Evolutionary conservation across 2,888 invertebrate species (phyloP).

Genomic region (Hypena proboscidalis): DNA sequence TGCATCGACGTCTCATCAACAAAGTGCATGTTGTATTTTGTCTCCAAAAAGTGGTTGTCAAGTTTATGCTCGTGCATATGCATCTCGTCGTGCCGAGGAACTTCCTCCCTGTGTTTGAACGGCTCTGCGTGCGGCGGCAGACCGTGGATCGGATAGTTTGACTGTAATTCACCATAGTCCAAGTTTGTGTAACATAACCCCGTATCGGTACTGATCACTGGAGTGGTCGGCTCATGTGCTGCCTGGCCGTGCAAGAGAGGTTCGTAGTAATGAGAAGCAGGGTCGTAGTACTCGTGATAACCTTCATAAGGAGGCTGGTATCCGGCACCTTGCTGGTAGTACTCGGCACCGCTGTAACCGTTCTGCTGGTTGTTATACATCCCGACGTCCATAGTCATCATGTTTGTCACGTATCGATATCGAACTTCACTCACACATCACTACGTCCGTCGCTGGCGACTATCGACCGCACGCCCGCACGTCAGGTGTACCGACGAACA

Average conservation of each 20-base stretch:
- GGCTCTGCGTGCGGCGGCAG: constrained; percentile 83
- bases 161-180: constrained; percentile 88
- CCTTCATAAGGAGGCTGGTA: constrained; percentile 77
- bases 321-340: constrained; percentile 80
- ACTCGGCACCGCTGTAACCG: constrained; percentile 79
- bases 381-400: constrained; percentile 94
- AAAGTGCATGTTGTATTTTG: constrained; percentile 83
- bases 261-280: constrained; percentile 82
- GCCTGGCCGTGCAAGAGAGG: constrained; percentile 75
- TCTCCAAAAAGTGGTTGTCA: constrained; percentile 80
- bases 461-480: constrained; percentile 72
- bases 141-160: constrained; percentile 82
- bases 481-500: constrained; percentile 72
- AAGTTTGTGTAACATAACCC: constrained; percentile 96
- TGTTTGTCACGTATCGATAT: constrained; percentile 78
- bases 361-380: constrained; percentile 90
- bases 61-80: constrained; percentile 75
- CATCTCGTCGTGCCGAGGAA: constrained; percentile 82
- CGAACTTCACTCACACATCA: constrained; percentile 74
- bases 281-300: constrained; percentile 79
- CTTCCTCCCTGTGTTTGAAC: constrained; percentile 83
- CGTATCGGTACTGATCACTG: constrained; percentile 93
- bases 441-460: constrained; percentile 62
- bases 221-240: constrained; percentile 78
- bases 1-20: constrained; percentile 75